A percentile compares a stretch with the other conserved stretches of the same genome.
These are phyloP conservation scores for Lumbricus terrestris DNA, from an alignment of 2,888 invertebrate species.

Conservation along the genomic window DNA sequence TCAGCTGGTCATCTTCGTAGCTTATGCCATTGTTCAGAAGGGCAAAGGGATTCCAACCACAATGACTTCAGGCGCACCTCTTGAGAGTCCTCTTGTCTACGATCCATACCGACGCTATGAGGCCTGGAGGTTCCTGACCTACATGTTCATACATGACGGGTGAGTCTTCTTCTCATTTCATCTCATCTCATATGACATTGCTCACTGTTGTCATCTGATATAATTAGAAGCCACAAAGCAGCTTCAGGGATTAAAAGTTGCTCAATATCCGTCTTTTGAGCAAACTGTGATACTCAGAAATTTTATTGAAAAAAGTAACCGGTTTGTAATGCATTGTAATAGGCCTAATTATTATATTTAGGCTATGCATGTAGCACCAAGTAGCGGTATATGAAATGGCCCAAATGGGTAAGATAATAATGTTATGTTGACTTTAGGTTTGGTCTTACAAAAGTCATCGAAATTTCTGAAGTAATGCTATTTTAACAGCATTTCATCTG, in stretches of 20 bases:
- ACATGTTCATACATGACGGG: conserved; percentile 94
- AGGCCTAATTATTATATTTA: no score
- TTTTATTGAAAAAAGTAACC: no score
- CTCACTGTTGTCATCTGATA: background rate
- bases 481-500: background rate
- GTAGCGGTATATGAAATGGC: background rate
- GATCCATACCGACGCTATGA: conserved; percentile 81
- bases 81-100: conserved; percentile 80
- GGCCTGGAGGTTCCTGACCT: conserved; percentile 88
- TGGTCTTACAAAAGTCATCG: background rate
- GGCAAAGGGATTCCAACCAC: conserved; percentile 32
- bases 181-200: no score
- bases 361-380: background rate
- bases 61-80: conserved; percentile 69
- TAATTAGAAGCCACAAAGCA: background rate
- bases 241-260: background rate
- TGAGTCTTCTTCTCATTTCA: conserved; percentile 39
- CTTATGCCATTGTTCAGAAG: conserved; percentile 61
- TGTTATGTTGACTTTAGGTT: background rate
- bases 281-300: background rate
- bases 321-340: background rate
- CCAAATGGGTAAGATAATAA: no score
- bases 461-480: no score
- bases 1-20: conserved; percentile 64
- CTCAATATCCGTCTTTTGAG: background rate